Conservation (phyloP, 1,140 invertebrate species). For the Cydia splendana region DNA sequence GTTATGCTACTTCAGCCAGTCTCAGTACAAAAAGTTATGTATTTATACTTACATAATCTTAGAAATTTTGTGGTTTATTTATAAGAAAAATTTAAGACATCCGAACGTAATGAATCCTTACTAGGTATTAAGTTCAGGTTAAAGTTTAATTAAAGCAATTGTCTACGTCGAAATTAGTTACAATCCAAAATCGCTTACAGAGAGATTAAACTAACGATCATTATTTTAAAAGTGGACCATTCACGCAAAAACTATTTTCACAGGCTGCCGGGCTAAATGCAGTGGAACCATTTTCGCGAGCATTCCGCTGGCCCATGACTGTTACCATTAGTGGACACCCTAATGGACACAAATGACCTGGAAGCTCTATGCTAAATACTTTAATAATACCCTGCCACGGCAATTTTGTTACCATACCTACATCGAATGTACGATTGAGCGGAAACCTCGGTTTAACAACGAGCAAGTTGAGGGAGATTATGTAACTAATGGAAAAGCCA, state of each 20-base stretch:
- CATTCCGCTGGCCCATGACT: slow-evolving; percentile 55
- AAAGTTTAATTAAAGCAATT: background rate
- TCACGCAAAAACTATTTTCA: slow-evolving; percentile 25
- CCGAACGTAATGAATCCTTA: too few species aligned
- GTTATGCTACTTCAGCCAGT: too few species aligned
- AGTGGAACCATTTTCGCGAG: slow-evolving; percentile 33
- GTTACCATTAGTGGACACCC: slow-evolving; percentile 65
- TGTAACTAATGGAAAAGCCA: background rate
- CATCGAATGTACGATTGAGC: background rate
- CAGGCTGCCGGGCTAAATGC: slow-evolving; percentile 18
- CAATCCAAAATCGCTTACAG: slow-evolving; percentile 3
- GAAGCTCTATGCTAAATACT: slow-evolving; percentile 31
- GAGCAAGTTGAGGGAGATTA: background rate
- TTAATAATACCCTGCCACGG: slow-evolving; percentile 17
- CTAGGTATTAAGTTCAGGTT: background rate
- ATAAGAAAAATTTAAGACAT: too few species aligned
- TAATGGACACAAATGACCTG: slow-evolving; percentile 68
- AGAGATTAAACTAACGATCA: slow-evolving; percentile 28
- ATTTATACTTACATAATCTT: too few species aligned
- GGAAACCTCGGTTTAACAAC: background rate
- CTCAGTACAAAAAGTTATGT: too few species aligned
- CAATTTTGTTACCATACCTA: slow-evolving; percentile 12
- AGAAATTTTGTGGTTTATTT: too few species aligned
- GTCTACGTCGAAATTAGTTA: background rate
- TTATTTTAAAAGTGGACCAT: slow-evolving; percentile 41